phyloP scores from a whole-genome alignment of 2,888 invertebrate species.

The Epirrhoe tristata region DNA sequence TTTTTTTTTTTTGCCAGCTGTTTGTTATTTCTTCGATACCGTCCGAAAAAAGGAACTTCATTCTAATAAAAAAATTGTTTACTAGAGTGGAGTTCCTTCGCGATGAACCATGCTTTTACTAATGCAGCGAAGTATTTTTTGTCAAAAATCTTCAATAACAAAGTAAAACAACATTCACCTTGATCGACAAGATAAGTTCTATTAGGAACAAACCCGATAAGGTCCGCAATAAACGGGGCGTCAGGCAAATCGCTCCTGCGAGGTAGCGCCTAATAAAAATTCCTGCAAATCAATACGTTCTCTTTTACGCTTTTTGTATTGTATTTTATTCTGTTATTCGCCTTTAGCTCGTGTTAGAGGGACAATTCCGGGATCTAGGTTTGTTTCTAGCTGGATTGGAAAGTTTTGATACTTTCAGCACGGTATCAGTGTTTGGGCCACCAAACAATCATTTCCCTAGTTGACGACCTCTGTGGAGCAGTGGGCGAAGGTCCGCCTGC shows the following conservation, averaged over 20 bases:
- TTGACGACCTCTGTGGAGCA: too few species aligned
- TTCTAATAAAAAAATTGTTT: too few species aligned
- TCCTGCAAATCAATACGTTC: constrained; percentile 85
- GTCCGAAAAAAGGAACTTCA: too few species aligned
- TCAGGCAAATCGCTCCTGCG: constrained; percentile 68
- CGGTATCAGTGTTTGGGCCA: too few species aligned
- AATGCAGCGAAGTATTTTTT: too few species aligned
- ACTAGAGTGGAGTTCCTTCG: too few species aligned
- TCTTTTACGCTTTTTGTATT: constrained; percentile 83
- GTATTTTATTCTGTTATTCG: constrained; percentile 83
- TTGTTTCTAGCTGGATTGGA: constrained; percentile 45
- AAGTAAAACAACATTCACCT: background rate
- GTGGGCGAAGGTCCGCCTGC: too few species aligned
- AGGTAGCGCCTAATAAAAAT: constrained; percentile 85
- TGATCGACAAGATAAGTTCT: constrained; percentile 37
- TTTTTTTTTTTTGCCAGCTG: too few species aligned
- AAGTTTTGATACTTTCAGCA: constrained; percentile 61
- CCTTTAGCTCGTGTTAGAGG: constrained; percentile 80
- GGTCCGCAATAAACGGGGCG: constrained; percentile 64
- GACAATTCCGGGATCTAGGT: constrained; percentile 78
- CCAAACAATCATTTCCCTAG: too few species aligned
- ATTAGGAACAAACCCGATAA: constrained; percentile 41
- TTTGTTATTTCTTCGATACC: too few species aligned
- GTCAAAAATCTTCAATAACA: background rate
- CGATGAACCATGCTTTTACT: too few species aligned